Conservation (phyloP, 2,888 invertebrate genomes). For the Drosophila paracracens region DNA sequence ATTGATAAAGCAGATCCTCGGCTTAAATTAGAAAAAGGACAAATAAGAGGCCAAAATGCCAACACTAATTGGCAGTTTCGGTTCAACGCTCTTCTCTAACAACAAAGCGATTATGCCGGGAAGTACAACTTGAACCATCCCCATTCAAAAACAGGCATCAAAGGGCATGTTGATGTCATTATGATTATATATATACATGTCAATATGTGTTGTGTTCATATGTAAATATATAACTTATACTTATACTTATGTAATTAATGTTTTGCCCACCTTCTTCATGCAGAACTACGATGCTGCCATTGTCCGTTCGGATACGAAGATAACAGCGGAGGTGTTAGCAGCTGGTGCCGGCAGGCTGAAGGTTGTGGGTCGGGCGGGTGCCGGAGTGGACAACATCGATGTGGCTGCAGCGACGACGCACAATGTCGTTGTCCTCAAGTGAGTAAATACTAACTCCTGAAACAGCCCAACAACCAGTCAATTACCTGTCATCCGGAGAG, state of each 20-base stretch:
- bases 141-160: not conserved
- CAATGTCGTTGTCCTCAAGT: slow-evolving; percentile 97
- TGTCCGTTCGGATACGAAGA: slow-evolving; percentile 97
- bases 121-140: not conserved
- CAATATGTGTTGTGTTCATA: not conserved
- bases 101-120: not conserved
- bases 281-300: slow-evolving; percentile 96
- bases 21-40: not conserved
- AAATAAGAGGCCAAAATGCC: not conserved
- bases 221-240: not conserved
- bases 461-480: not conserved
- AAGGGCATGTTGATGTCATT: not conserved
- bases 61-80: not conserved
- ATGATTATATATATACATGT: not conserved
- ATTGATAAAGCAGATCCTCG: not conserved
- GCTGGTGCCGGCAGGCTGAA: slow-evolving; percentile 90
- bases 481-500: not conserved
- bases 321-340: slow-evolving; percentile 93
- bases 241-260: slow-evolving; percentile 1
- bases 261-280: slow-evolving; percentile 13
- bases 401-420: slow-evolving; percentile 92
- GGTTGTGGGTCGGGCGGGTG: slow-evolving; percentile 98
- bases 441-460: slow-evolving; percentile 83
- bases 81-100: not conserved
- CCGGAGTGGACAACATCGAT: slow-evolving; percentile 99